Percentiles rank a stretch among this genome's conserved stretches.
phyloP scores from a whole-genome alignment of 2,113 vertebrate species.

The Craseonycteris thonglongyai region DNA sequence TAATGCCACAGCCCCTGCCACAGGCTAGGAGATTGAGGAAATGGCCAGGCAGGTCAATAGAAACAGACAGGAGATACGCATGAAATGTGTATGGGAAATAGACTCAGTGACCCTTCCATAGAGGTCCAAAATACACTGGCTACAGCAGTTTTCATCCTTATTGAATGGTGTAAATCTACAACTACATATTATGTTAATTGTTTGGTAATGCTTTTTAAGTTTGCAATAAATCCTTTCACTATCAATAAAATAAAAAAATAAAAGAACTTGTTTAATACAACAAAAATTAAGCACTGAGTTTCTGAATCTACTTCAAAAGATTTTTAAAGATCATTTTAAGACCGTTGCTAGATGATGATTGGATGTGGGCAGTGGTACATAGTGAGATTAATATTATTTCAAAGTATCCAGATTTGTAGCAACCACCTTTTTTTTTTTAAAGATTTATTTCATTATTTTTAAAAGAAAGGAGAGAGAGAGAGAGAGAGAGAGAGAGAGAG shows the following conservation, averaged over 20 bases:
- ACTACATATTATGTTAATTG: neutral
- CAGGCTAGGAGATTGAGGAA: neutral
- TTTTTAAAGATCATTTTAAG: neutral
- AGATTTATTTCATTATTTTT: too few relatives aligned
- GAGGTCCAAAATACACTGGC: neutral
- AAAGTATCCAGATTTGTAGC: neutral
- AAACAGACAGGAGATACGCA: neutral
- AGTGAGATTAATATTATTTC: neutral
- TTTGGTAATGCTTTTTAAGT: neutral
- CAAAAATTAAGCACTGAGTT: neutral
- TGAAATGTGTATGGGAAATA: neutral
- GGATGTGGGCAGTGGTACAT: neutral
- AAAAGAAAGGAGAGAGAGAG: too few relatives aligned
- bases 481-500: too few relatives aligned
- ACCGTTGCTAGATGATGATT: neutral
- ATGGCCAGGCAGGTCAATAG: neutral
- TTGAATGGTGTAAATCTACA: neutral
- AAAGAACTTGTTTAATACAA: neutral
- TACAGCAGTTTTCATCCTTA: neutral
- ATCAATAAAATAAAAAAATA: neutral
- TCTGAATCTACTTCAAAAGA: neutral
- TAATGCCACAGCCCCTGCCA: rapidly evolving
- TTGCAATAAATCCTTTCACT: neutral
- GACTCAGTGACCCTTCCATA: neutral
- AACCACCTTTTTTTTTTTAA: neutral